phyloP scores from a whole-genome alignment of 2,797 vertebrate species.

The Remorina albescens region DNA sequence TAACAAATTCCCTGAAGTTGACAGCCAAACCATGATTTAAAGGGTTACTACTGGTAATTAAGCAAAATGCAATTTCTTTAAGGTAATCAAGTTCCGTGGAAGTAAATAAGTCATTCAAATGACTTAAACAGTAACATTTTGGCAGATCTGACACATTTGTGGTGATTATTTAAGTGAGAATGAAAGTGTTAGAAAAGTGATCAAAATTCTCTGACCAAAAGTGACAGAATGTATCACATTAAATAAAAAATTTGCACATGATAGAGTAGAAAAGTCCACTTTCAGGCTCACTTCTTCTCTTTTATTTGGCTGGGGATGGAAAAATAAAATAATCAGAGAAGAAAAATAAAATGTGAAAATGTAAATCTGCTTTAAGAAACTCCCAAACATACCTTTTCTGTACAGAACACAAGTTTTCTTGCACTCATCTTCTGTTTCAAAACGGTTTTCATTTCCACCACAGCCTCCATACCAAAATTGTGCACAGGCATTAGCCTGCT shows the following conservation, averaged over 20 bases:
- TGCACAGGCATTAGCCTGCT: conserved; percentile 90
- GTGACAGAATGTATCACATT: conserved; percentile 41
- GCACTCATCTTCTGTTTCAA: conserved; percentile 87
- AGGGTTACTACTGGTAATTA: not conserved
- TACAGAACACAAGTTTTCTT: conserved; percentile 84
- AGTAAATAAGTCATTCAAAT: conserved; percentile 6
- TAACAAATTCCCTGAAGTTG: conserved; percentile 5
- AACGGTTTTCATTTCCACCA: conserved; percentile 89
- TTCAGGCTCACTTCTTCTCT: conserved; percentile 30
- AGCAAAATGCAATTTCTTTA: conserved; percentile 16
- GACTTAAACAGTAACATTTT: conserved; percentile 7
- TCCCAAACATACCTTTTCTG: conserved; percentile 74
- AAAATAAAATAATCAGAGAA: conserved; percentile 23
- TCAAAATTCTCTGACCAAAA: conserved; percentile 29
- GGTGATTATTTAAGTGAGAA: conserved; percentile 8
- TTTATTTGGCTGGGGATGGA: conserved; percentile 65
- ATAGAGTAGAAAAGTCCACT: conserved; percentile 8
- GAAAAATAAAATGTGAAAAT: not conserved
- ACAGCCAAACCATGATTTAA: conserved; percentile 9
- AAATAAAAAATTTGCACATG: conserved; percentile 17
- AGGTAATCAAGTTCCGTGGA: conserved; percentile 44
- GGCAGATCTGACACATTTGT: not conserved
- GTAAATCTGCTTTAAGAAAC: not conserved
- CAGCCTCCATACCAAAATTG: conserved; percentile 94
- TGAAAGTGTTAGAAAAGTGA: conserved; percentile 37